Evolutionary conservation across 2,113 vertebrate species (phyloP).

Genomic region (Eulemur rufifrons): DNA sequence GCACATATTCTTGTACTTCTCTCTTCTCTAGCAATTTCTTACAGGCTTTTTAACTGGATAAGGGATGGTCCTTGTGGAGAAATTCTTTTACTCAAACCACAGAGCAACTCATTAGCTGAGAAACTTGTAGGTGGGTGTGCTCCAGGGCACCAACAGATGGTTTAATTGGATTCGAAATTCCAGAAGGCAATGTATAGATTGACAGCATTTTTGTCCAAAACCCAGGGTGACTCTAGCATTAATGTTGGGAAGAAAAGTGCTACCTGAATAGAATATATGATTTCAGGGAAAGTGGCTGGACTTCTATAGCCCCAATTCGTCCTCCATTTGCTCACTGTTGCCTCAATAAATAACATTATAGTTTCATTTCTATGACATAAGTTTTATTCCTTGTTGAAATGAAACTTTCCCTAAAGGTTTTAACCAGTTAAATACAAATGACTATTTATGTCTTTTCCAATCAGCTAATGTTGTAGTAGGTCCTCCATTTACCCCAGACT

Average conservation of each 20-base stretch:
- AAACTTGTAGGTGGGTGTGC: constrained; percentile 11
- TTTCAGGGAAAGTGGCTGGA: not conserved
- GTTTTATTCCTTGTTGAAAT: not conserved
- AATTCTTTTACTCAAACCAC: constrained; percentile 23
- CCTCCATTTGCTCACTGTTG: not conserved
- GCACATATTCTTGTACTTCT: not conserved
- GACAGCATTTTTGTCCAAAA: constrained; percentile 1
- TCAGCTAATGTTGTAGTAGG: not conserved
- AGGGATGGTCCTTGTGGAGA: not conserved
- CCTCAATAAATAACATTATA: not conserved
- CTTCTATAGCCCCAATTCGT: fast-evolving
- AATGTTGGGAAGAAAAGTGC: not conserved
- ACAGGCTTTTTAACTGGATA: not conserved
- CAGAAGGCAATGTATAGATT: not conserved
- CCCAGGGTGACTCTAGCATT: not conserved
- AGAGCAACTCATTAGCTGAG: constrained; percentile 24
- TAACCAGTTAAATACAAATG: not conserved
- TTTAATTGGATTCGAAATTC: constrained; percentile 57
- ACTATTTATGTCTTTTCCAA: not conserved
- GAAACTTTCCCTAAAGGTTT: not conserved
- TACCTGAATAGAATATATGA: not conserved
- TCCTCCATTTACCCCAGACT: not conserved
- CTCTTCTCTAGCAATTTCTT: not conserved
- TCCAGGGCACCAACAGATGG: constrained; percentile 39
- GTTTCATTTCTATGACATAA: not conserved